phyloP scores from a whole-genome alignment of 2,888 invertebrate species.

The Lithophane ornitopus region DNA sequence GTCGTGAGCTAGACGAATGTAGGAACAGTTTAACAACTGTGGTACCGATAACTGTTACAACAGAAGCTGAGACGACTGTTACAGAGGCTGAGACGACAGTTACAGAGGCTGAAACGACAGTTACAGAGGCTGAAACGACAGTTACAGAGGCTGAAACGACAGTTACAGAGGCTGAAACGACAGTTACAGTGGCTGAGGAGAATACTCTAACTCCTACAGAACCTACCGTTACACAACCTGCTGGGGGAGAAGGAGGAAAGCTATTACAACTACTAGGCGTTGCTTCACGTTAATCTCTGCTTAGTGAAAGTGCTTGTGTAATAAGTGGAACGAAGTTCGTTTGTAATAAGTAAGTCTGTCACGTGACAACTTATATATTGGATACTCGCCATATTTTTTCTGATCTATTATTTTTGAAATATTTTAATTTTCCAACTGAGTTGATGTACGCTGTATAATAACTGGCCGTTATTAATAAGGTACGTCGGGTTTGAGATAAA shows the following conservation, averaged over 20 bases:
- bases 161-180: background rate
- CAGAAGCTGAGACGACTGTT: background rate
- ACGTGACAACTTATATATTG: background rate
- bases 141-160: background rate
- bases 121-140: background rate
- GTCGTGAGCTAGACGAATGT: conserved; percentile 70
- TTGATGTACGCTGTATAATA: background rate
- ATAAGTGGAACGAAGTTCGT: background rate
- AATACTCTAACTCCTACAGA: too few relatives aligned
- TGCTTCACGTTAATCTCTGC: background rate
- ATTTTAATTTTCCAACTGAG: background rate
- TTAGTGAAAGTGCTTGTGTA: conserved; percentile 21
- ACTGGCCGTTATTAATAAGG: background rate
- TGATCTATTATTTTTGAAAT: background rate
- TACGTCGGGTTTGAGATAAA: background rate
- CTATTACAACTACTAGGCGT: background rate
- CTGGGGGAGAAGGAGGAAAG: background rate
- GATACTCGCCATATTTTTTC: background rate
- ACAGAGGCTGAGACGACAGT: background rate
- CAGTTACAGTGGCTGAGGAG: background rate
- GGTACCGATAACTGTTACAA: background rate
- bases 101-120: background rate
- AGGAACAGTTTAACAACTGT: conserved; percentile 21
- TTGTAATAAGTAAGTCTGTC: background rate
- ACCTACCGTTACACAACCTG: too few relatives aligned